Percentiles rank a stretch among this genome's conserved stretches.
Conservation (phyloP, 2,797 vertebrate species). For the Mus caroli region DNA sequence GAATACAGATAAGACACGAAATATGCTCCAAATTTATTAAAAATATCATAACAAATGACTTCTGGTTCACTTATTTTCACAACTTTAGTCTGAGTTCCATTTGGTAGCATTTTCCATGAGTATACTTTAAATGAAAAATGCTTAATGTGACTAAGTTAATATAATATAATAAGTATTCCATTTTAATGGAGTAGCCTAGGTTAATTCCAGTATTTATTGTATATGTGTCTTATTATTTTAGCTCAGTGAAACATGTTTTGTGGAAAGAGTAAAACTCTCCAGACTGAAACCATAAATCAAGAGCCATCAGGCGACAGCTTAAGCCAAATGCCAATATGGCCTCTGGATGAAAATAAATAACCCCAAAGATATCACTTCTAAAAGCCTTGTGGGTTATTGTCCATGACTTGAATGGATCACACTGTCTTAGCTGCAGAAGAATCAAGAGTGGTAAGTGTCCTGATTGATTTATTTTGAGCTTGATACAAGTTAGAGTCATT, state of each 20-base stretch:
- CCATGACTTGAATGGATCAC: not conserved
- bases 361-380: not conserved
- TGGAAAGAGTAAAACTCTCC: not conserved
- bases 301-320: constrained; percentile 10
- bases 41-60: constrained; percentile 23
- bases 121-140: constrained; percentile 31
- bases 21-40: not conserved
- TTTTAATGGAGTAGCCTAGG: constrained; percentile 34
- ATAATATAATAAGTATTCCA: not conserved
- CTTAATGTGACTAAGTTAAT: constrained; percentile 27
- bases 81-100: not conserved
- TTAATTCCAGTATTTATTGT: constrained; percentile 46
- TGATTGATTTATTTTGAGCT: not conserved
- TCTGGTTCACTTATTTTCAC: not conserved
- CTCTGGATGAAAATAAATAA: constrained; percentile 56
- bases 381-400: not conserved
- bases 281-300: constrained; percentile 53
- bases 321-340: constrained; percentile 51
- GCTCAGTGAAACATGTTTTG: constrained; percentile 16
- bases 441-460: not conserved
- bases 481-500: not conserved
- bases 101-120: not conserved
- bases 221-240: constrained; percentile 8
- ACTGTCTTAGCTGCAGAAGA: not conserved
- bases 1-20: not conserved